These are phyloP conservation scores for Protobothrops mucrosquamatus DNA, from an alignment of 2,113 vertebrate genomes.

Conservation along the genomic window DNA sequence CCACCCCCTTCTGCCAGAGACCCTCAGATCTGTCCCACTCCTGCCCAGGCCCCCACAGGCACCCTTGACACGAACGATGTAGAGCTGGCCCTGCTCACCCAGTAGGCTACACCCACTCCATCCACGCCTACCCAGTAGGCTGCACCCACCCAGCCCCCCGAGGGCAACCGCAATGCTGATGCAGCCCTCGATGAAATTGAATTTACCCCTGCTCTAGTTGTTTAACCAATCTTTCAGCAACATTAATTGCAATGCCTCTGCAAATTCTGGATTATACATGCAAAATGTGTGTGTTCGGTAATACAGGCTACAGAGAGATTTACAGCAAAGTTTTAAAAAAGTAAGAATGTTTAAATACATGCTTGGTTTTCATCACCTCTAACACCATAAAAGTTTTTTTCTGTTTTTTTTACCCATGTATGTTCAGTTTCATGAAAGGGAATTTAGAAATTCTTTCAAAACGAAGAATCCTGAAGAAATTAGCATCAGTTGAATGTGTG, in stretches of 20 bases:
- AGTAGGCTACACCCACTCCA: no score
- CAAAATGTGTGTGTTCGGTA: neutral
- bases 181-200: no score
- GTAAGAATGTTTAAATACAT: neutral
- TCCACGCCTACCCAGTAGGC: no score
- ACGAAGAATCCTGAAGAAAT: neutral
- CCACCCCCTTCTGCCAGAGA: no score
- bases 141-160: no score
- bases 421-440: neutral
- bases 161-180: no score
- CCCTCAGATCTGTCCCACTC: no score
- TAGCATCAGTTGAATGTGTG: neutral
- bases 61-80: no score
- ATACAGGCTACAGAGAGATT: neutral
- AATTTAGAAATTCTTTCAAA: neutral
- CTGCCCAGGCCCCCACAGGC: no score
- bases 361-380: neutral
- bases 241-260: neutral
- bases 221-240: constrained; percentile 7
- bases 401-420: neutral
- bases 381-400: neutral
- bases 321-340: neutral
- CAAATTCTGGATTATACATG: constrained; percentile 20
- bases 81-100: no score
- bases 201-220: neutral